Base-by-base conservation (phyloP, 2,113 vertebrate species). In the Chunga burmeisteri region DNA sequence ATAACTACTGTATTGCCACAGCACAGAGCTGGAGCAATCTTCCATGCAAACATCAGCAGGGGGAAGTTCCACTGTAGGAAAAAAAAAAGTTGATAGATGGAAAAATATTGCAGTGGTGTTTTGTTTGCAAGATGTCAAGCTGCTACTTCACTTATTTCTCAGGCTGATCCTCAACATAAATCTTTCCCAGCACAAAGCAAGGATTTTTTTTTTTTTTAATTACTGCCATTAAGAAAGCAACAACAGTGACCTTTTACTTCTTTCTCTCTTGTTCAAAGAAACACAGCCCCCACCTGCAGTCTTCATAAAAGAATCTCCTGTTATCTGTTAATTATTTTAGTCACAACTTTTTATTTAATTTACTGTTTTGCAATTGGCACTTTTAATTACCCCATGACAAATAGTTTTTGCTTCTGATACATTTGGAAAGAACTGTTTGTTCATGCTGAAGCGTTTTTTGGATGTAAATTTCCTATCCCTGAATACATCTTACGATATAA, bases 1-100 rank as follows among this genome's bases (percentile, higher is more conserved):
- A 99, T 98, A 89, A 99, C 98, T 72, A 99, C 98, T 30, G 99
- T 99, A 98, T 99, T 99, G 92, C 99, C 99, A 87, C 99, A 99
- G 93, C 99, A 99, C 81, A 99, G 97, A 10, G 99, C 99, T 18
- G 99, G 99, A 65, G 99, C 99, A 84, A 99, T 98, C 98, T 99
- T 99, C 99, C 99, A 99, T 46, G 99, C 99, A 95, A 99, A 99
- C 99, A 99, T 99, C 98, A 99, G 98, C 97, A 99, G 98, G 92
- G 99, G 99, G 98, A 99, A 99, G 98, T 99, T 99, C 99, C 99
- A 99, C 99, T 99, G 98, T 46, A 96, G 92, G 91, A 81, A 90
- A 90, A 97, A 92, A 97, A 92, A 74, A 89, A 95, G 93, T 96
- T 96, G 96, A 96, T 88, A 96, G 88, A 95, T 84, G 92, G 96